These are phyloP conservation scores for Dicyrtomina minuta DNA, from an alignment of 2,888 invertebrate genomes.

Conservation along the genomic window DNA sequence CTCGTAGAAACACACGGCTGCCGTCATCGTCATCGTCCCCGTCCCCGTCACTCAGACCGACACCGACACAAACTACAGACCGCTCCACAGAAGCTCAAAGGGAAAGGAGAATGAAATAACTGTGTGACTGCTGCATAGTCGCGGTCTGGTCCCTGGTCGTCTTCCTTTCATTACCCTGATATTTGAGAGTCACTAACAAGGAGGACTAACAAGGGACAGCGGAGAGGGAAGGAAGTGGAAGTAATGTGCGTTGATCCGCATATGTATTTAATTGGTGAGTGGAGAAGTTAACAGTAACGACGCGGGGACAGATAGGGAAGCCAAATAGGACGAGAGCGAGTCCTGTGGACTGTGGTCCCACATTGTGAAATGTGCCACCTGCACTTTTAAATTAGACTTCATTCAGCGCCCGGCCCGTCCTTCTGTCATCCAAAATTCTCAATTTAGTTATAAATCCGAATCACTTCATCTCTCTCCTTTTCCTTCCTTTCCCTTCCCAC, in stretches of 20 bases:
- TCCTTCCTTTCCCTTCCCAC: background rate
- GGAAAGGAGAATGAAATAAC: too few species aligned
- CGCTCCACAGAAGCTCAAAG: too few species aligned
- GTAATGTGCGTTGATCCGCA: background rate
- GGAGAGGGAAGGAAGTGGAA: background rate
- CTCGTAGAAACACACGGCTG: too few species aligned
- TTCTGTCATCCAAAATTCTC: slow-evolving; percentile 24
- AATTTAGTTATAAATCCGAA: slow-evolving; percentile 19
- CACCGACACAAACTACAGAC: too few species aligned
- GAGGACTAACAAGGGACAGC: too few species aligned
- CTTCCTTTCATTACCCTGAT: too few species aligned
- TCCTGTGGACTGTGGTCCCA: background rate
- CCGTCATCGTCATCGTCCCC: too few species aligned
- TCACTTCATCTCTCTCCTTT: slow-evolving; percentile 4
- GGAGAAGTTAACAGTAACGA: background rate
- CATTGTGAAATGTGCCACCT: slow-evolving; percentile 29
- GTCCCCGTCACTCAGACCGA: too few species aligned
- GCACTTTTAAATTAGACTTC: slow-evolving; percentile 32
- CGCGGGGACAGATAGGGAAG: background rate
- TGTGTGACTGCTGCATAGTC: too few species aligned
- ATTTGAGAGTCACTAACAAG: too few species aligned
- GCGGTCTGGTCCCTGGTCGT: too few species aligned
- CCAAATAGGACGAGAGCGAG: too few species aligned
- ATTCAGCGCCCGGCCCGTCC: slow-evolving; percentile 25
- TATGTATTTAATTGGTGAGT: background rate